A percentile compares a stretch with the other conserved stretches of the same genome.
Evolutionary conservation across 2,797 vertebrate species (phyloP).

Genomic region (Brachymystax lenok): DNA sequence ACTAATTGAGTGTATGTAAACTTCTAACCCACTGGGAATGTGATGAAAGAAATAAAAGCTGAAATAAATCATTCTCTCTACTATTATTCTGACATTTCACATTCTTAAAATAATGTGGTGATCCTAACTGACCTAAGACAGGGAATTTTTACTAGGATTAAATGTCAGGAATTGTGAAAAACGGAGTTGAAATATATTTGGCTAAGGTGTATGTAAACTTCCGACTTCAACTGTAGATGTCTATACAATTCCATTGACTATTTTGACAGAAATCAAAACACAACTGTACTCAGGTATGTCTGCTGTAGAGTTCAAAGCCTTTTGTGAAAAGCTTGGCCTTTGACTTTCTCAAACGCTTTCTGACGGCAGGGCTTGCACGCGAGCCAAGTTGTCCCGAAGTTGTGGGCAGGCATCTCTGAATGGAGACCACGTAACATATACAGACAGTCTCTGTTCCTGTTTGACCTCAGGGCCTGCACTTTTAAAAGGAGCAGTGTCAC

Average conservation of each 20-base stretch:
- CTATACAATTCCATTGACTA: not conserved
- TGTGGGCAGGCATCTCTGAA: not conserved
- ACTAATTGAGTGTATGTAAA: too few relatives aligned
- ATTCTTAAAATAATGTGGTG: too few relatives aligned
- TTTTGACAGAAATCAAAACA: not conserved
- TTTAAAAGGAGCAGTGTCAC: not conserved
- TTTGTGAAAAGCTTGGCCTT: not conserved
- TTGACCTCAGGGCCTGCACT: not conserved
- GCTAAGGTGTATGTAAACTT: too few relatives aligned
- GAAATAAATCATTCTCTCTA: too few relatives aligned
- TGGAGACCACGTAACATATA: not conserved
- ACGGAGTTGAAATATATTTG: too few relatives aligned
- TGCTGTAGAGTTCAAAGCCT: not conserved
- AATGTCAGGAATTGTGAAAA: too few relatives aligned
- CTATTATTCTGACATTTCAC: too few relatives aligned
- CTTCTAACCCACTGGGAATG: too few relatives aligned
- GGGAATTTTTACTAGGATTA: too few relatives aligned
- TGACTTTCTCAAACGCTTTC: not conserved
- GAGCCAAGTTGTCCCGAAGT: not conserved
- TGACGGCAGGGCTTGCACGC: not conserved
- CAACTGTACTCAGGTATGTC: not conserved
- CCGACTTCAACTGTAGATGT: too few relatives aligned
- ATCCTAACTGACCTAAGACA: too few relatives aligned
- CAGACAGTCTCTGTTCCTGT: not conserved
- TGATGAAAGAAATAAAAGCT: too few relatives aligned